Percentiles rank a stretch among this genome's conserved stretches.
Conservation (phyloP, 2,888 invertebrate species). For the Euspilapteryx auroguttella region DNA sequence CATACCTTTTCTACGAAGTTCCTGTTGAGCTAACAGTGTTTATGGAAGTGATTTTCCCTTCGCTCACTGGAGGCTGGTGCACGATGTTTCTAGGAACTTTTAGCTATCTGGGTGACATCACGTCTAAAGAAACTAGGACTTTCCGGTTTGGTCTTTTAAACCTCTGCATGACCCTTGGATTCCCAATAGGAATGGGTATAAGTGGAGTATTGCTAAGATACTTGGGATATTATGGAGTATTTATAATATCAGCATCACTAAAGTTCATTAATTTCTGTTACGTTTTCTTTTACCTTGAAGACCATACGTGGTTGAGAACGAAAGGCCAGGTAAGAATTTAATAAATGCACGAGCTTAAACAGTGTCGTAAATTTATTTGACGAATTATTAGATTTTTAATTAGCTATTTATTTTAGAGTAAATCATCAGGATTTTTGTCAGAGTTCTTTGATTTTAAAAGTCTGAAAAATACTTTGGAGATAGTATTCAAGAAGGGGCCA, state of each 20-base stretch:
- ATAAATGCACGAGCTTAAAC: too few relatives aligned
- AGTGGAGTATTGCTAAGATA: constrained; percentile 36
- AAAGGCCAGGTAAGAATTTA: constrained; percentile 40
- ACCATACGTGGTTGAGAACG: constrained; percentile 40
- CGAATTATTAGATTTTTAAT: too few relatives aligned
- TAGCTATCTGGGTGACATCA: constrained; percentile 64
- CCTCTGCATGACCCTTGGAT: constrained; percentile 49
- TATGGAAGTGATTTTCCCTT: constrained; percentile 53
- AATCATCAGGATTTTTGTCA: too few relatives aligned
- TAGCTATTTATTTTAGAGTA: too few relatives aligned
- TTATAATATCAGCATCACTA: constrained; percentile 31
- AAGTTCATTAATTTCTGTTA: constrained; percentile 46
- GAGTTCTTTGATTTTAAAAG: constrained; percentile 54
- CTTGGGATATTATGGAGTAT: constrained; percentile 59
- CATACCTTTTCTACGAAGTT: constrained; percentile 56
- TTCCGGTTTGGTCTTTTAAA: constrained; percentile 59
- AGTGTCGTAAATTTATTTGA: too few relatives aligned
- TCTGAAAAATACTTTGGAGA: constrained; percentile 44
- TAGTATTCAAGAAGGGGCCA: constrained; percentile 50
- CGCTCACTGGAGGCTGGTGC: constrained; percentile 59
- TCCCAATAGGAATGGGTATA: constrained; percentile 44
- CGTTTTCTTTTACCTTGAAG: constrained; percentile 36
- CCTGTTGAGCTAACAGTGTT: constrained; percentile 55
- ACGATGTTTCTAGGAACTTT: constrained; percentile 60
- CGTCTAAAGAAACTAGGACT: constrained; percentile 58